Conservation (phyloP, 2,888 invertebrate genomes). For the Acleris emargana region DNA sequence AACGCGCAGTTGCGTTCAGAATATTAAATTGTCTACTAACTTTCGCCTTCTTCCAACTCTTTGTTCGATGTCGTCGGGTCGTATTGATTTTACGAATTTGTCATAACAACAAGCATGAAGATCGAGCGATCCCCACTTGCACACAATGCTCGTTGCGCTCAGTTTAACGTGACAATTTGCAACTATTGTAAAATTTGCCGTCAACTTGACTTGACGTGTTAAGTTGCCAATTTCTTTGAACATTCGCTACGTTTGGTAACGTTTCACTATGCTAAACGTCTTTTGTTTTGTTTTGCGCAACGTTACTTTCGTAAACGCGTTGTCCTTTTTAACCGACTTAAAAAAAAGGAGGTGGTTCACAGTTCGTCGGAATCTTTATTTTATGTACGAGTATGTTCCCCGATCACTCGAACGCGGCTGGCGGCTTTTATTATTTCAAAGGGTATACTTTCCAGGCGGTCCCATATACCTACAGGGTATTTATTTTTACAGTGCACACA, state of each 20-base stretch:
- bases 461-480: no score
- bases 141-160: slow-evolving; percentile 1
- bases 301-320: slow-evolving; percentile 13
- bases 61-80: slow-evolving; percentile 10
- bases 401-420: no score
- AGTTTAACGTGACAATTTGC: slow-evolving; percentile 2
- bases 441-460: no score
- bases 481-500: no score
- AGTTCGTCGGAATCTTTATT: no score
- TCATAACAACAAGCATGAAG: slow-evolving; percentile 5
- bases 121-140: not conserved
- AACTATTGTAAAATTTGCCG: slow-evolving; percentile 8
- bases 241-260: slow-evolving; percentile 9
- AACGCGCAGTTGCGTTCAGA: not conserved
- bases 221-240: slow-evolving; percentile 21
- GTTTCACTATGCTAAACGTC: slow-evolving; percentile 19
- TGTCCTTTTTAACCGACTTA: not conserved
- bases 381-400: no score
- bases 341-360: no score
- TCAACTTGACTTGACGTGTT: slow-evolving; percentile 8
- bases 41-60: slow-evolving; percentile 29
- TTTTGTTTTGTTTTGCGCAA: slow-evolving; percentile 19
- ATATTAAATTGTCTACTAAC: slow-evolving; percentile 22
- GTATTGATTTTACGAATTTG: slow-evolving; percentile 29
- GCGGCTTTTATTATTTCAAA: no score